Percentiles rank a stretch among this genome's conserved stretches.
These are phyloP conservation scores for Lathamus discolor DNA, from an alignment of 2,113 vertebrate genomes.

Conservation along the genomic window DNA sequence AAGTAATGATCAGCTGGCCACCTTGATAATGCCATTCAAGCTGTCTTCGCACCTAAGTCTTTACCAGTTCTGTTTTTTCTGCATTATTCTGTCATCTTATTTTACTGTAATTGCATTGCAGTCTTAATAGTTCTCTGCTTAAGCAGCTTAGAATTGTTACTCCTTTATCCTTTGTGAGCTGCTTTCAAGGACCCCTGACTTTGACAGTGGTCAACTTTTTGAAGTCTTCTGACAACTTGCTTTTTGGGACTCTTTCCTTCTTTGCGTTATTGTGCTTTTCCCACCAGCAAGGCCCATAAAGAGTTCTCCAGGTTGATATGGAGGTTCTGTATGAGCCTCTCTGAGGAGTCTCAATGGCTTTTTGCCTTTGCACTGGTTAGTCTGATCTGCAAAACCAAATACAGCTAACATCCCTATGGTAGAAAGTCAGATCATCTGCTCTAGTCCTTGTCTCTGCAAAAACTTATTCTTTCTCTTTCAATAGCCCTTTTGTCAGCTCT, in stretches of 20 bases:
- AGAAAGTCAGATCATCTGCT: neutral
- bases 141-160: neutral
- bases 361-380: neutral
- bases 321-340: neutral
- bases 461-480: neutral
- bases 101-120: neutral
- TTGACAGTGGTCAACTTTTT: neutral
- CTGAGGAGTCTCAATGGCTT: neutral
- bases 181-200: neutral
- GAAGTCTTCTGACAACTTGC: neutral
- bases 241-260: neutral
- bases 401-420: neutral
- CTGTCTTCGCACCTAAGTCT: neutral
- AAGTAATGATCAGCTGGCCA: neutral
- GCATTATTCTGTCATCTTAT: neutral
- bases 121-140: neutral
- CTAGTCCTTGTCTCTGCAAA: neutral
- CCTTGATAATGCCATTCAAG: neutral
- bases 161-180: neutral
- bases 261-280: neutral
- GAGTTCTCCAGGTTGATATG: neutral
- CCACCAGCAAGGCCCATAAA: neutral
- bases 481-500: neutral
- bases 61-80: neutral
- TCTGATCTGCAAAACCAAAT: neutral